These are phyloP conservation scores for Hololepta plana DNA, from an alignment of 2,888 invertebrate genomes.

Conservation along the genomic window DNA sequence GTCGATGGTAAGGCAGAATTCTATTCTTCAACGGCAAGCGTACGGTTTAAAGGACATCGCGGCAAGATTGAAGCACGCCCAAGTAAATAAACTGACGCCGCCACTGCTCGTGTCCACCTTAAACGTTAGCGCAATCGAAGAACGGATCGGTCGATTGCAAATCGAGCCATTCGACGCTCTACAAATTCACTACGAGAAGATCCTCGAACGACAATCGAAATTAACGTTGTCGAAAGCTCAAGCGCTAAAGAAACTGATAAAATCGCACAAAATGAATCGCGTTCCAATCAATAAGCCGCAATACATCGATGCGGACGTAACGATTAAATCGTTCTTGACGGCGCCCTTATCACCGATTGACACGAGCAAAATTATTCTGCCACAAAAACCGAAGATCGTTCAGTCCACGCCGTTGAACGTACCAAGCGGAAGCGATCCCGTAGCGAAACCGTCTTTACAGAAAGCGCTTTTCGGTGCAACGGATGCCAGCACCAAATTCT, in stretches of 20 bases:
- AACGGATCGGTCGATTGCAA: too few relatives aligned
- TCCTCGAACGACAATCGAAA: constrained; percentile 19
- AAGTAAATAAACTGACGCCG: too few relatives aligned
- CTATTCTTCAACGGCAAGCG: constrained; percentile 41
- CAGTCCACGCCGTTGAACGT: constrained; percentile 6
- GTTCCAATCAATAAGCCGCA: constrained; percentile 34
- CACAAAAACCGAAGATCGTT: constrained; percentile 2
- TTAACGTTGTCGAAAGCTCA: constrained; percentile 32
- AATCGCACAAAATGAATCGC: constrained; percentile 32
- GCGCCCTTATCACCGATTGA: constrained; percentile 13
- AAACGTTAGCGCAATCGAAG: too few relatives aligned
- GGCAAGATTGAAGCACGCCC: too few relatives aligned
- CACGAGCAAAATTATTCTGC: constrained; percentile 4
- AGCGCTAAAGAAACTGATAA: constrained; percentile 31
- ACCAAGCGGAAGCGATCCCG: background rate
- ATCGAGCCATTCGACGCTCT: too few relatives aligned
- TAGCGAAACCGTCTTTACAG: background rate
- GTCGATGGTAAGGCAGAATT: constrained; percentile 55
- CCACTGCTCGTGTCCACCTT: too few relatives aligned
- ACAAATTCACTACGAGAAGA: constrained; percentile 23
- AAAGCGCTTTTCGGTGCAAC: background rate
- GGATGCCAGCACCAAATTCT: constrained; percentile 2
- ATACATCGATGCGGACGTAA: constrained; percentile 16
- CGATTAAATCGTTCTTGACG: constrained; percentile 11
- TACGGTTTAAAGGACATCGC: too few relatives aligned